A percentile compares a stretch with the other conserved stretches of the same genome.
These are phyloP conservation scores for Diarsia dahlii DNA, from an alignment of 2,888 invertebrate genomes.

Conservation along the genomic window DNA sequence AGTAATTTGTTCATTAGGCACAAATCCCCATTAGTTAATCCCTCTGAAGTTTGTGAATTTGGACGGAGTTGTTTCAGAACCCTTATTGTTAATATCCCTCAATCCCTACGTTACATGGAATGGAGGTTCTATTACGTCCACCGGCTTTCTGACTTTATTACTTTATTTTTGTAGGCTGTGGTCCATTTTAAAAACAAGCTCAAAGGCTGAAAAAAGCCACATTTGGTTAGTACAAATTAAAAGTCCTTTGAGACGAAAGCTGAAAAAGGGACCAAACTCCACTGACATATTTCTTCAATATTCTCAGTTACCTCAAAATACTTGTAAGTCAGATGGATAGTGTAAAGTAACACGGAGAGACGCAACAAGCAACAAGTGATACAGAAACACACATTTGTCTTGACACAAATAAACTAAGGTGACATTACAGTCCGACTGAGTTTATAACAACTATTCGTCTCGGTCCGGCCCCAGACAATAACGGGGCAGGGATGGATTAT, in stretches of 20 bases:
- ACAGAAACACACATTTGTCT: slow-evolving; percentile 64
- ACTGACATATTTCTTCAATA: slow-evolving; percentile 13
- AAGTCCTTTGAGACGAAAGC: not conserved
- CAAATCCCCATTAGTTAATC: slow-evolving; percentile 53
- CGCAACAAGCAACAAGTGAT: slow-evolving; percentile 70
- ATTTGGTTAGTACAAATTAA: not conserved
- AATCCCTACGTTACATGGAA: not conserved
- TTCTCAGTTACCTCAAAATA: slow-evolving; percentile 19
- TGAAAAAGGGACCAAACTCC: not conserved
- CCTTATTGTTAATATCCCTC: slow-evolving; percentile 29
- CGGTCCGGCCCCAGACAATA: slow-evolving; percentile 53
- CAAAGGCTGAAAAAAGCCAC: not conserved
- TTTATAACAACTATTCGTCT: slow-evolving; percentile 71
- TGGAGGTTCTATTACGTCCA: not conserved
- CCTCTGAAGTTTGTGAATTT: slow-evolving; percentile 41
- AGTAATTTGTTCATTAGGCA: slow-evolving; percentile 47
- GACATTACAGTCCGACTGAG: slow-evolving; percentile 59
- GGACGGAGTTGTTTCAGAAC: slow-evolving; percentile 17
- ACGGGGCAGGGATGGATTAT: slow-evolving; percentile 52
- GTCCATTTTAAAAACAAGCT: not conserved
- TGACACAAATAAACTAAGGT: slow-evolving; percentile 64
- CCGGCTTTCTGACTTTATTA: not conserved
- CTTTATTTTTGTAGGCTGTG: not conserved
- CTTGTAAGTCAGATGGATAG: slow-evolving; percentile 40
- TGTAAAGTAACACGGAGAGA: slow-evolving; percentile 47